phyloP scores from a whole-genome alignment of 2,797 vertebrate genomes.

The Chiloscyllium punctatum region DNA sequence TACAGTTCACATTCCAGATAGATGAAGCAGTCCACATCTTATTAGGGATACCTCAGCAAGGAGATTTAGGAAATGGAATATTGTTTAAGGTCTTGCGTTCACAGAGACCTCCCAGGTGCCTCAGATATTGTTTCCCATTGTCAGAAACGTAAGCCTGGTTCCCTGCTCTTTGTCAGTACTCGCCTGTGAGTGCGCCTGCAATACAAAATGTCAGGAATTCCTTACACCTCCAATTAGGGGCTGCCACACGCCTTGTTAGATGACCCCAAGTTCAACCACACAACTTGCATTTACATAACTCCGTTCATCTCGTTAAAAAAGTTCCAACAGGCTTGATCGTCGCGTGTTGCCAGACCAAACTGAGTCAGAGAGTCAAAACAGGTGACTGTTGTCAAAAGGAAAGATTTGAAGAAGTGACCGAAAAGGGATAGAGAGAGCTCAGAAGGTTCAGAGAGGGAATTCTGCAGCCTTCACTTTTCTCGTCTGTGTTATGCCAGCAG shows the following conservation, averaged over 20 bases:
- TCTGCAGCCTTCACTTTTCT: not conserved
- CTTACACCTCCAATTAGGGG: not conserved
- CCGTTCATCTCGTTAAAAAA: not conserved
- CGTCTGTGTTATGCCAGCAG: not conserved
- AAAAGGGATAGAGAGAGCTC: no score
- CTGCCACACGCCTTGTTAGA: not conserved
- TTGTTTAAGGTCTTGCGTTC: not conserved
- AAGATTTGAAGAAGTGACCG: not conserved
- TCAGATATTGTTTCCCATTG: not conserved
- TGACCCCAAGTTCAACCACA: not conserved
- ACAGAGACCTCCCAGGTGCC: not conserved
- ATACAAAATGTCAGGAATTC: no score
- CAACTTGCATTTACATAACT: not conserved
- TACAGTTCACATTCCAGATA: constrained; percentile 7
- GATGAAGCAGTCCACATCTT: not conserved
- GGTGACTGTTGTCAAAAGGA: not conserved
- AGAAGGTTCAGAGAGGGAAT: not conserved
- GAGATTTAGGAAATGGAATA: not conserved
- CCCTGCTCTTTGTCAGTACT: not conserved
- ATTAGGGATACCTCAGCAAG: not conserved
- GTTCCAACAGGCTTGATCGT: no score
- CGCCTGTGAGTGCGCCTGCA: not conserved
- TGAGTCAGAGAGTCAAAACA: not conserved
- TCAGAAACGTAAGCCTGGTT: not conserved
- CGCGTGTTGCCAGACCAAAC: not conserved